Conservation (phyloP, 2,113 vertebrate genomes). For the Aegypius monachus region DNA sequence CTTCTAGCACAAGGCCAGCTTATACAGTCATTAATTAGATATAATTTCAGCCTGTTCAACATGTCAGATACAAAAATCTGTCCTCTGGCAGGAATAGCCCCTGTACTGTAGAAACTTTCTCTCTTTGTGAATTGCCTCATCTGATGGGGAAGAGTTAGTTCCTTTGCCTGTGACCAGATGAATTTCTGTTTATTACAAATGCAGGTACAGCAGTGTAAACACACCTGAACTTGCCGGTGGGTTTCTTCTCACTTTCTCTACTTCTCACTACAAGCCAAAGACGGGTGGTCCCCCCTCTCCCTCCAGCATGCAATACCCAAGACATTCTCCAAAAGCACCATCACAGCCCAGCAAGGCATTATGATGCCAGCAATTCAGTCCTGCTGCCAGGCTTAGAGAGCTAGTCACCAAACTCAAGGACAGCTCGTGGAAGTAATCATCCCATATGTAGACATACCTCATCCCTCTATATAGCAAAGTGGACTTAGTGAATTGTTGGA, state of each 20-base stretch:
- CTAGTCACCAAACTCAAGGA: not conserved
- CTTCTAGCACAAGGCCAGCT: conserved; percentile 16
- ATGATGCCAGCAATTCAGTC: not conserved
- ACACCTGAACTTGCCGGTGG: not conserved
- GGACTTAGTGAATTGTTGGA: not conserved
- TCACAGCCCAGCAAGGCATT: not conserved
- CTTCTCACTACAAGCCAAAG: not conserved
- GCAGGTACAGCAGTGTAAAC: not conserved
- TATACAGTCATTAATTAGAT: conserved; percentile 30
- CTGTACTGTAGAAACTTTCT: not conserved
- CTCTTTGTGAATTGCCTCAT: not conserved
- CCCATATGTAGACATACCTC: not conserved
- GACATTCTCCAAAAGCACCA: not conserved
- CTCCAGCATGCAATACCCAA: not conserved
- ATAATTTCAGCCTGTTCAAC: not conserved
- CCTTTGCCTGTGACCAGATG: not conserved
- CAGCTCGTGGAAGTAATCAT: not conserved
- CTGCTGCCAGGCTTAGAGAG: not conserved
- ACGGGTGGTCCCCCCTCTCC: not conserved
- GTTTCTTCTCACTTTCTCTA: not conserved
- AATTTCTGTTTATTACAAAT: not conserved
- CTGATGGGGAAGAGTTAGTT: not conserved
- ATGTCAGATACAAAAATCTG: not conserved
- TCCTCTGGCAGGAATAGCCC: not conserved
- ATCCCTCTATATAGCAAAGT: not conserved